Conservation (phyloP, 2,888 invertebrate species). For the Stegana nigrithorax region DNA sequence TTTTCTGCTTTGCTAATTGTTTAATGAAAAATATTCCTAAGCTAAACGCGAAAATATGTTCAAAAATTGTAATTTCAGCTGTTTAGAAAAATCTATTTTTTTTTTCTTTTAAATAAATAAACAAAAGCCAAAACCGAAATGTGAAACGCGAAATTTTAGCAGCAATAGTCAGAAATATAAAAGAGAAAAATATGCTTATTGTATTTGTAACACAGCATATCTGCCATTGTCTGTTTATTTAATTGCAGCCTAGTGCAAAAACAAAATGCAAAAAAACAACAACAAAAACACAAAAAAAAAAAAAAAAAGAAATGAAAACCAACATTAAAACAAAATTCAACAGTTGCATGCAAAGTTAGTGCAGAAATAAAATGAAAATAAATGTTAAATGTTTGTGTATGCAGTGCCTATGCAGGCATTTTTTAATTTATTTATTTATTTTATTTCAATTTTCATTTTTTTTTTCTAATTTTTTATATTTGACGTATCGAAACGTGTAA, state of each 20-base stretch:
- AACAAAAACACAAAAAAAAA: constrained; percentile 3
- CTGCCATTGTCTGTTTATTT: neutral
- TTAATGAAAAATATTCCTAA: neutral
- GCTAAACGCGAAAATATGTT: neutral
- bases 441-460: too few relatives aligned
- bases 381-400: constrained; percentile 25
- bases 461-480: too few relatives aligned
- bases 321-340: constrained; percentile 6
- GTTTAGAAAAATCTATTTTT: too few relatives aligned
- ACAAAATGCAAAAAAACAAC: neutral
- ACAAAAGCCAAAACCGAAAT: constrained; percentile 16
- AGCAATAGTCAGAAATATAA: neutral
- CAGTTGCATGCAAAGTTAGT: constrained; percentile 14
- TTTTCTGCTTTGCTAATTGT: neutral
- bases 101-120: constrained; percentile 56
- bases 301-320: neutral
- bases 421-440: constrained; percentile 29
- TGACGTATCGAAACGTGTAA: constrained; percentile 11
- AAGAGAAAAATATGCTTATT: neutral
- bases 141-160: neutral
- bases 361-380: constrained; percentile 12
- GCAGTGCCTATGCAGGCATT: neutral
- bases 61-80: constrained; percentile 38
- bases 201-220: too few relatives aligned
- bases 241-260: too few relatives aligned